Evolutionary conservation across 1,140 invertebrate species (phyloP).

Genomic region (Hylaeus volcanicus): DNA sequence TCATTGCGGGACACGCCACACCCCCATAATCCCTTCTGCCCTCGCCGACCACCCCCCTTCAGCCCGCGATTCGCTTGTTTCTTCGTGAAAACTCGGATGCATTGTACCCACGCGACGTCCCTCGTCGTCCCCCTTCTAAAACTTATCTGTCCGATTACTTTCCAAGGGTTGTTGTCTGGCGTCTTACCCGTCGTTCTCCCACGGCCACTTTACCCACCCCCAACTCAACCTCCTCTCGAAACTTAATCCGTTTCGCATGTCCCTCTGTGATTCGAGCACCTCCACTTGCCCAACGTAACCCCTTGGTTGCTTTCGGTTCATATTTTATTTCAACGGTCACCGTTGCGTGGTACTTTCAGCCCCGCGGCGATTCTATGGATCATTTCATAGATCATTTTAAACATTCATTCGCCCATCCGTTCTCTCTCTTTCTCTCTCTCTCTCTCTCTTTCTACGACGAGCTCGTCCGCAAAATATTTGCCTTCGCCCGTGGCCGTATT

Average conservation of each 20-base stretch:
- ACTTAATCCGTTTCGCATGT: constrained; percentile 13
- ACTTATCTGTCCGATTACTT: constrained; percentile 33
- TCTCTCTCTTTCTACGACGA: no score
- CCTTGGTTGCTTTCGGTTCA: constrained; percentile 15
- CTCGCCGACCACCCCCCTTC: neutral
- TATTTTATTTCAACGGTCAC: constrained; percentile 25
- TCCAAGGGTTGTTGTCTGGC: neutral
- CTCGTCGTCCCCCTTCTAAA: constrained; percentile 2
- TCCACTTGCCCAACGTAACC: neutral
- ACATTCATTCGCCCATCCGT: constrained; percentile 15
- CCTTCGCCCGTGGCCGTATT: neutral
- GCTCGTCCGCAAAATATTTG: constrained; percentile 25
- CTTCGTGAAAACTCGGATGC: constrained; percentile 9
- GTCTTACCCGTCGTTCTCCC: neutral
- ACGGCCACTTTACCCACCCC: neutral
- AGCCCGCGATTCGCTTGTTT: neutral
- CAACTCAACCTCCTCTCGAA: neutral
- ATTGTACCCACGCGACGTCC: neutral
- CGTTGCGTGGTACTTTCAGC: neutral
- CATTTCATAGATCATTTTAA: constrained; percentile 41
- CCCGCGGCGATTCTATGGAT: neutral
- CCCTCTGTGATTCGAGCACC: constrained; percentile 8
- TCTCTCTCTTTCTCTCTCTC: neutral
- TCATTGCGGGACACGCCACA: constrained; percentile 63
- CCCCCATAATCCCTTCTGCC: constrained; percentile 57